Percentiles rank a stretch among this genome's conserved stretches.
phyloP scores from a whole-genome alignment of 2,113 vertebrate genomes.

The Salvelinus sp. region DNA sequence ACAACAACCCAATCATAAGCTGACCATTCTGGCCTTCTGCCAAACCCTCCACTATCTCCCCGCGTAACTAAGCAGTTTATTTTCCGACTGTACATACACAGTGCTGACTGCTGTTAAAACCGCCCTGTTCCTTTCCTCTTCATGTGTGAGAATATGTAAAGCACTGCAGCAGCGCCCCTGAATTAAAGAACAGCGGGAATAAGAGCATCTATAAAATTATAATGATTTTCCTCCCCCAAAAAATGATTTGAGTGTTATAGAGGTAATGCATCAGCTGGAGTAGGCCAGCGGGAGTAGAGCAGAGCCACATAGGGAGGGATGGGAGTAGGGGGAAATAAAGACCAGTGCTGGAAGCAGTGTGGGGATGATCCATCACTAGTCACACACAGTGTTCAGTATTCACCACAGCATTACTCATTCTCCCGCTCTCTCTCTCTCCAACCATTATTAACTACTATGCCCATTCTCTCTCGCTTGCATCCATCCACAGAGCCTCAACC shows the following conservation, averaged over 20 bases:
- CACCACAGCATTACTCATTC: not conserved
- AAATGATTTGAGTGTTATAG: not conserved
- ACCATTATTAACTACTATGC: not conserved
- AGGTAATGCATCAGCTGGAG: constrained; percentile 2
- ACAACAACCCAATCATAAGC: constrained; percentile 60
- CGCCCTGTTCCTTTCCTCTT: not conserved
- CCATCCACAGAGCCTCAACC: too few relatives aligned
- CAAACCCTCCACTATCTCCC: not conserved
- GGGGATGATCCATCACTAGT: not conserved
- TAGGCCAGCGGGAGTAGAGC: not conserved
- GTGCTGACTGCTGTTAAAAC: not conserved
- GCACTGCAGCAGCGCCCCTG: not conserved
- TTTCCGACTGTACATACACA: not conserved
- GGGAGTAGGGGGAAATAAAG: not conserved
- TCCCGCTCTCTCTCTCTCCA: not conserved
- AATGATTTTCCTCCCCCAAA: not conserved
- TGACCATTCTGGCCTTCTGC: constrained; percentile 41
- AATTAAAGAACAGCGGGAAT: constrained; percentile 9
- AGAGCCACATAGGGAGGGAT: not conserved
- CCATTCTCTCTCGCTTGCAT: not conserved
- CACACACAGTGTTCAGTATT: not conserved
- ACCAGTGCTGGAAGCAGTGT: constrained; percentile 23
- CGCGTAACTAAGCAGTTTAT: too few relatives aligned
- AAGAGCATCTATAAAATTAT: not conserved
- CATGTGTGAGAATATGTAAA: not conserved